Evolutionary conservation across 2,113 vertebrate species (phyloP).

Genomic region (Gobiocypris rarus): DNA sequence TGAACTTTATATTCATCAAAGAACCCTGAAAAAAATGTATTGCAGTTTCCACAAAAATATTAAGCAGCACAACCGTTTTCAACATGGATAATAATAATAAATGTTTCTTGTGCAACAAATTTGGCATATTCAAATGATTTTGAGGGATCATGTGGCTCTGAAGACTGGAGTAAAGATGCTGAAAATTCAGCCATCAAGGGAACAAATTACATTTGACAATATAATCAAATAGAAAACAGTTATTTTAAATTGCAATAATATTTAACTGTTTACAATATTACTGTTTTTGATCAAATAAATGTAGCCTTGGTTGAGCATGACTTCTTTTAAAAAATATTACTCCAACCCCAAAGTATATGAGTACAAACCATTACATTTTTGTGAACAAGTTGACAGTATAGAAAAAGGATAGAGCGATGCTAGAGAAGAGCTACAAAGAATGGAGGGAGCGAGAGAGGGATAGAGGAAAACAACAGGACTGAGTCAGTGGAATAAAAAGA

Average conservation of each 20-base stretch:
- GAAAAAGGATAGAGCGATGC: neutral
- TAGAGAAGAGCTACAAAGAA: neutral
- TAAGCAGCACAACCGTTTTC: neutral
- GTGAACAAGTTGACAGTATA: neutral
- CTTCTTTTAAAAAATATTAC: neutral
- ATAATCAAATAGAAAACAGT: neutral
- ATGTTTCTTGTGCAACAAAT: neutral
- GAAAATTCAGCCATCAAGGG: neutral
- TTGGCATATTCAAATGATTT: neutral
- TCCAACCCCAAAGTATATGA: neutral
- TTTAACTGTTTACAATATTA: neutral
- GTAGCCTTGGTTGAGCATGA: neutral
- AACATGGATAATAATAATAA: neutral
- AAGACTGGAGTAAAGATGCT: neutral
- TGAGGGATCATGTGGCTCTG: neutral
- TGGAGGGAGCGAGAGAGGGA: neutral
- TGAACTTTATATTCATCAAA: neutral
- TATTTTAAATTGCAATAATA: neutral
- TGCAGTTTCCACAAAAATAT: neutral
- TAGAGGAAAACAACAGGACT: constrained; percentile 1
- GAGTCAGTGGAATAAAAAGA: constrained; percentile 11
- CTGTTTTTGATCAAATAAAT: neutral
- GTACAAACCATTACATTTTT: neutral
- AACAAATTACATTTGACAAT: neutral
- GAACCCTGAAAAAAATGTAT: neutral